Evolutionary conservation across 2,888 invertebrate genomes (phyloP).

Genomic region (Nezara viridula): DNA sequence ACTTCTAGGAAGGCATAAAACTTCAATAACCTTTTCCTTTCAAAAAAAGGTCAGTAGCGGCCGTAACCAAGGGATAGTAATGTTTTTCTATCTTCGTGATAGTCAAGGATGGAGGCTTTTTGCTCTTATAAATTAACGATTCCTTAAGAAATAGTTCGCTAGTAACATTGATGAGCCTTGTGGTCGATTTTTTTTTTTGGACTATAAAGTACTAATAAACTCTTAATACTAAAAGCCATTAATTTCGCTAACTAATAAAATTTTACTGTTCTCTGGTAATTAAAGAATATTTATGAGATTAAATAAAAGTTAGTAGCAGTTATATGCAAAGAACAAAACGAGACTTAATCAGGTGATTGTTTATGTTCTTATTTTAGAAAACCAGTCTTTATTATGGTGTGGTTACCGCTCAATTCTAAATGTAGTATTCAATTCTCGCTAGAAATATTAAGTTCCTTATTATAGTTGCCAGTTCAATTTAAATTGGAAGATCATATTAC

Average conservation of each 20-base stretch:
- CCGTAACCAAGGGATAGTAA: background rate
- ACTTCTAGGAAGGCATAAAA: background rate
- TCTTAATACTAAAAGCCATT: too few species aligned
- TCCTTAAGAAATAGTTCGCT: background rate
- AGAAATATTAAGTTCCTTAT: too few species aligned
- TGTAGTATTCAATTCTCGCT: too few species aligned
- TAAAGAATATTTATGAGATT: background rate
- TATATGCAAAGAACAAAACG: background rate
- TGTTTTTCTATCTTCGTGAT: background rate
- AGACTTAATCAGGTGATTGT: too few species aligned
- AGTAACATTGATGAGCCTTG: background rate
- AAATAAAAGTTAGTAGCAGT: background rate
- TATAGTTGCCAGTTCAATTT: too few species aligned
- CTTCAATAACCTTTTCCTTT: background rate
- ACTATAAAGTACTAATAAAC: background rate
- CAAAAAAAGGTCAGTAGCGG: background rate
- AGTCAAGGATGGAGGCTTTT: background rate
- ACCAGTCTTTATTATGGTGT: background rate
- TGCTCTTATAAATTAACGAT: background rate
- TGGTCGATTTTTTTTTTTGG: background rate
- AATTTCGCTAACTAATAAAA: background rate
- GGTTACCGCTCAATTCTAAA: too few species aligned
- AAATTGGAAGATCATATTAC: too few species aligned
- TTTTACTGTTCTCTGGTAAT: background rate
- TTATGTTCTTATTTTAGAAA: background rate